Percentiles rank a stretch among this genome's conserved stretches.
Conservation (phyloP, 2,888 invertebrate species). For the Augochlorella aurata region DNA sequence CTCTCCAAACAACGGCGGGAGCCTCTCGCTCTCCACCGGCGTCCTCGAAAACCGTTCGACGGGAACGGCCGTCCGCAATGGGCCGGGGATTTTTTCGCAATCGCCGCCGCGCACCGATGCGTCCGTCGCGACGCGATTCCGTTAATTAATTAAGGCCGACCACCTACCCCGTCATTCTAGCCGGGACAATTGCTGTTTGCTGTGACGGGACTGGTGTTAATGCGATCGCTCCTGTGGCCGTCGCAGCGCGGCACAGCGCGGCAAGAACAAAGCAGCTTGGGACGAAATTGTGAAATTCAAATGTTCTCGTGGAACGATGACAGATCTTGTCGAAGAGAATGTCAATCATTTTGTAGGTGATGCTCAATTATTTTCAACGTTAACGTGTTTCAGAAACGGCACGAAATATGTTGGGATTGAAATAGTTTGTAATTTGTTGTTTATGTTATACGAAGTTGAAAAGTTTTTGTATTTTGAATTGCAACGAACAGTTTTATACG, state of each 20-base stretch:
- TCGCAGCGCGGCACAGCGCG: not conserved
- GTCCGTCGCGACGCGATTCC: not conserved
- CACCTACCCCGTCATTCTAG: not conserved
- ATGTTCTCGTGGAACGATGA: no score
- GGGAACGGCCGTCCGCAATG: not conserved
- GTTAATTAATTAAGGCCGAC: constrained; percentile 25
- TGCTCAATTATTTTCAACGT: no score
- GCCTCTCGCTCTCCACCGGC: not conserved
- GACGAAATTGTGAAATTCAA: no score
- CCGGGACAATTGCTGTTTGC: not conserved
- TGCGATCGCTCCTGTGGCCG: not conserved
- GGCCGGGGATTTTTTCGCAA: not conserved
- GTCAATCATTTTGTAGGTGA: no score
- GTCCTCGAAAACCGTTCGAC: constrained; percentile 15
- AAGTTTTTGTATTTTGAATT: no score
- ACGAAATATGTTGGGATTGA: no score
- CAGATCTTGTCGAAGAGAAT: no score
- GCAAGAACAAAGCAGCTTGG: not conserved
- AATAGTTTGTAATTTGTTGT: no score
- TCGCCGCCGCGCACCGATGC: not conserved
- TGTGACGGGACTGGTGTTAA: not conserved
- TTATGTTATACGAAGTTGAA: no score
- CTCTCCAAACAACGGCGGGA: constrained; percentile 24
- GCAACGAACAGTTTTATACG: no score
- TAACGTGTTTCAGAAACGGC: no score